Evolutionary conservation across 2,113 vertebrate species (phyloP).

Genomic region (Fregata magnificens): DNA sequence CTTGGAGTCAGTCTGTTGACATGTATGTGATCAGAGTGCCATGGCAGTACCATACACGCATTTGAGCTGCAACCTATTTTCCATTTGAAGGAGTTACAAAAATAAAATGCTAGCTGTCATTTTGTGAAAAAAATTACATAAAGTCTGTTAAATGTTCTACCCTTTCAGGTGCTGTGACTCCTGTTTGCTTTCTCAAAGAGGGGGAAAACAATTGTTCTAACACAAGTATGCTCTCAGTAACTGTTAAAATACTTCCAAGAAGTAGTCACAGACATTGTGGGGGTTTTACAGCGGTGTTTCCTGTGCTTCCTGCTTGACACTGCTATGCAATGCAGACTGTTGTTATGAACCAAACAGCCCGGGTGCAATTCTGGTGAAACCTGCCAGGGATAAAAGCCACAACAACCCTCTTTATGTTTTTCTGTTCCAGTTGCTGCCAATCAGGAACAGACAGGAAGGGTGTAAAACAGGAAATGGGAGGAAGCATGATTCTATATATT

Average conservation of each 20-base stretch:
- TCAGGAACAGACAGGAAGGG: background rate
- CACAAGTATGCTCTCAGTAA: background rate
- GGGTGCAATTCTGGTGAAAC: background rate
- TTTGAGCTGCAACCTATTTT: background rate
- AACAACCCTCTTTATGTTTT: background rate
- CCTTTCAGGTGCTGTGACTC: background rate
- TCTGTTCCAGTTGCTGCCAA: background rate
- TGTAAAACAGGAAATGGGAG: background rate
- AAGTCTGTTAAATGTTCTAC: background rate
- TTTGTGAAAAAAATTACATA: background rate
- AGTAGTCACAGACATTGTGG: background rate
- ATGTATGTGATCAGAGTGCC: background rate
- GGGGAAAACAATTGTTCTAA: background rate
- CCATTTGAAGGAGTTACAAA: background rate
- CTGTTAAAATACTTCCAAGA: background rate
- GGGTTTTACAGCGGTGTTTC: background rate
- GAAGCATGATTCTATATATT: background rate
- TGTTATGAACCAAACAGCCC: fast-evolving
- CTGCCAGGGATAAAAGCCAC: background rate
- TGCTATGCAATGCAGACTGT: background rate
- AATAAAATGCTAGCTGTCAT: background rate
- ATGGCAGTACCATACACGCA: background rate
- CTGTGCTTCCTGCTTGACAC: background rate
- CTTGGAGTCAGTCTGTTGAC: background rate
- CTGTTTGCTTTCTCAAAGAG: background rate